Conservation (phyloP, 2,113 vertebrate species). For the Planiliza haematocheilus region DNA sequence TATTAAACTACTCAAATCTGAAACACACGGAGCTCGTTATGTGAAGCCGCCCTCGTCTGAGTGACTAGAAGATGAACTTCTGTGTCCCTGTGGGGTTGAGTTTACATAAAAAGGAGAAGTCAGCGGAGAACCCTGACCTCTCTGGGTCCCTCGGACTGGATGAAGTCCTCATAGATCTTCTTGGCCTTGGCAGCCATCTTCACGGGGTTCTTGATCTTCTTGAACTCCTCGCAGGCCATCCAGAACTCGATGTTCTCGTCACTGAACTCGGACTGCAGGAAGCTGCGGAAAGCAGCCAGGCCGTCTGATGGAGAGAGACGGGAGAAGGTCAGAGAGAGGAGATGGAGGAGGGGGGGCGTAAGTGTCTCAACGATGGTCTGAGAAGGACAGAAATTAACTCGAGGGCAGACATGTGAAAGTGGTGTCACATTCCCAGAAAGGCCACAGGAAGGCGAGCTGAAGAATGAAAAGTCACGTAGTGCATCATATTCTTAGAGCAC, state of each 20-base stretch:
- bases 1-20: not conserved
- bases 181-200: conserved; percentile 91
- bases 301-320: conserved; percentile 83
- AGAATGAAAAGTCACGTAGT: not conserved
- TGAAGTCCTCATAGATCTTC: conserved; percentile 96
- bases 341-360: no score
- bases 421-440: not conserved
- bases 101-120: not conserved
- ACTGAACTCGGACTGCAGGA: conserved; percentile 97
- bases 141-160: conserved; percentile 92
- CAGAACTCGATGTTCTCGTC: conserved; percentile 97
- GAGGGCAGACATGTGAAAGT: not conserved
- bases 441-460: not conserved
- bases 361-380: no score
- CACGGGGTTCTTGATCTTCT: conserved; percentile 87
- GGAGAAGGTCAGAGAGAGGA: not conserved
- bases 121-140: conserved; percentile 86
- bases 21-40: not conserved
- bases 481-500: no score
- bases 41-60: not conserved
- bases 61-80: not conserved
- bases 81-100: not conserved
- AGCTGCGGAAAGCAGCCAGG: conserved; percentile 88
- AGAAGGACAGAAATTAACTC: conserved; percentile 13
- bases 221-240: conserved; percentile 95